phyloP scores from a whole-genome alignment of 2,888 invertebrate species.

The Scrobipalpa costella region DNA sequence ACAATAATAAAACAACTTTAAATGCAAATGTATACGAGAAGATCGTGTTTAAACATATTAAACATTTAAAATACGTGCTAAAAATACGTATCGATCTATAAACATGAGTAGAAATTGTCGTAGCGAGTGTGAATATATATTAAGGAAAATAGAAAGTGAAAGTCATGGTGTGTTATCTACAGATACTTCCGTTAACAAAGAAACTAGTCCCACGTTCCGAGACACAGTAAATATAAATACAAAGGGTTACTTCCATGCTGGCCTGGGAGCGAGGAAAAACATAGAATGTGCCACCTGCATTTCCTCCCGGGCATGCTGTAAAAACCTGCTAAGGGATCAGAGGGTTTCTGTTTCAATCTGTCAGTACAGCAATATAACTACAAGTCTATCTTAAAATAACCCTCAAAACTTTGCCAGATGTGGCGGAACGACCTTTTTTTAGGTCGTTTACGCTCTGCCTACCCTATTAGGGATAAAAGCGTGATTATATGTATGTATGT shows the following conservation, averaged over 20 bases:
- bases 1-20: not conserved
- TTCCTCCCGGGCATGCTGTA: no score
- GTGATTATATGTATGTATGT: not conserved
- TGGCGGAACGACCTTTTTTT: no score
- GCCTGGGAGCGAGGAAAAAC: no score
- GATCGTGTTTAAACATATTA: constrained; percentile 12
- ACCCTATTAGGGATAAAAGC: no score
- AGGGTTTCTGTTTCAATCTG: no score
- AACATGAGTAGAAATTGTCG: constrained; percentile 15
- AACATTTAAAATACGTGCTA: constrained; percentile 5
- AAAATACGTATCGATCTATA: constrained; percentile 14
- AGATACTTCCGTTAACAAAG: constrained; percentile 23
- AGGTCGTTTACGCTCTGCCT: no score
- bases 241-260: no score
- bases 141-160: constrained; percentile 23
- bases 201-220: constrained; percentile 12
- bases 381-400: no score
- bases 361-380: no score
- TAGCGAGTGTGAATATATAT: constrained; percentile 19
- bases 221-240: not conserved
- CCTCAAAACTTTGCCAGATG: no score
- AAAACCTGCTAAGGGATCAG: no score
- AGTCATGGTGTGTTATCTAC: not conserved
- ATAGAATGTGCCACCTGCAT: no score
- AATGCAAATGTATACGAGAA: not conserved